Evolutionary conservation across 1,140 invertebrate genomes (phyloP), one percentile per base, ranked within the genome.

Genomic region (Brachionus angularis): DNA sequence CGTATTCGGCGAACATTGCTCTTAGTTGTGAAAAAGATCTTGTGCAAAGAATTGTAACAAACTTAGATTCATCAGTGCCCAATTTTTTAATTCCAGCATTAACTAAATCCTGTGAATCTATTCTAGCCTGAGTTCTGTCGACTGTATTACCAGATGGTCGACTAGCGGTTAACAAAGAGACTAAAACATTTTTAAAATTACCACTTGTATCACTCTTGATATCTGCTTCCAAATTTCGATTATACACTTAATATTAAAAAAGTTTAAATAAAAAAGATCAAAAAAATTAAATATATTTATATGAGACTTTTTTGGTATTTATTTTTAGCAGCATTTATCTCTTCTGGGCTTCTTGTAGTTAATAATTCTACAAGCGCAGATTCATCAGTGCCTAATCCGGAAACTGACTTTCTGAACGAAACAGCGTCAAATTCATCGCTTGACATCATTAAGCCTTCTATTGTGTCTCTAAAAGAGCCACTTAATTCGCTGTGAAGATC

Each of bases 321-420:
- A 18, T 29, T 10, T 47, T 67, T 67, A 21, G 62, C 62, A 25
- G 62, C 62, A 47, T 46, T 50, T 50, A 67, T 46, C 29, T 67
- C 27, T 29, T 67, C 62, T 21, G 29, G 42, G 18, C 39, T 67
- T 46, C 42, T 46, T 46, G 62, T 67, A 10, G 62, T 67, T 21
- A 67, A 67, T 34, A 67, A 31, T 47, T 67, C 62, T 23, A 67
- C 29, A 18, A 67, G 7, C 2, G 62, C 62, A 27, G 16, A 34
- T 18, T 67, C 84, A 75, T 82, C 82, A 52, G 84, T 85, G 27
- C 84, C 84, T 1, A 44, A 72, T 73, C 80, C 79, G 74, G 81
- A 80, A 52, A 82, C 81, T 18, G 81, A 79, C 72, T 78, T 79
- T 18, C 74, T 72, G 18, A 81, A 75, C 36, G 77, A 74, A 44